These are phyloP conservation scores for Tiliacea aurago DNA, from an alignment of 2,888 invertebrate genomes.

Conservation along the genomic window DNA sequence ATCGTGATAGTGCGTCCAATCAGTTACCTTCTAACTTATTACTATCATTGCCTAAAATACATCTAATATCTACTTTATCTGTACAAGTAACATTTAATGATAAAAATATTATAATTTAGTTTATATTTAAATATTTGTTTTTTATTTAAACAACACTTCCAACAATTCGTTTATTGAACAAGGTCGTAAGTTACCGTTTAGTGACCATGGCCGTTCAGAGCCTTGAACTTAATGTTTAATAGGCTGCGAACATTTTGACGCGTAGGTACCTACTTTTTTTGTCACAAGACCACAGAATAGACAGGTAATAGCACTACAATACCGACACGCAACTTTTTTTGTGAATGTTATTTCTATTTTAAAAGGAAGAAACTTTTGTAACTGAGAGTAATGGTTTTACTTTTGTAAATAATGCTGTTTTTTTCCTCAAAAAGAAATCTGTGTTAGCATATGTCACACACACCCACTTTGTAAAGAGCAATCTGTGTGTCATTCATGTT, in stretches of 20 bases:
- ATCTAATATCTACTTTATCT: background rate
- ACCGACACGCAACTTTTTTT: background rate
- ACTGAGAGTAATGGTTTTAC: background rate
- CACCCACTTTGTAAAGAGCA: background rate
- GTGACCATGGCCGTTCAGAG: conserved; percentile 32
- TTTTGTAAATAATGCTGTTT: background rate
- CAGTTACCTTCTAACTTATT: conserved; percentile 20
- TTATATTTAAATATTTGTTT: background rate
- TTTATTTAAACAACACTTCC: background rate
- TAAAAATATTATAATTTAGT: background rate
- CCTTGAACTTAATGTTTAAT: conserved; percentile 63
- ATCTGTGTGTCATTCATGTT: background rate
- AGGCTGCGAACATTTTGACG: conserved; percentile 21
- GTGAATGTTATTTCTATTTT: background rate
- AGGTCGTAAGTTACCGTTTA: conserved; percentile 40
- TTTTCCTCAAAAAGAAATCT: background rate
- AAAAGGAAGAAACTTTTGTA: background rate
- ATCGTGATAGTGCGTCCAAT: conserved; percentile 31
- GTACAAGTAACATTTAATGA: conserved; percentile 2
- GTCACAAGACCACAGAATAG: conserved; percentile 21
- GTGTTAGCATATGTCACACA: background rate
- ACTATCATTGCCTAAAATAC: conserved; percentile 25
- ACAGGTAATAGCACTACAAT: conserved; percentile 1
- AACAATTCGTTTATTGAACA: conserved; percentile 23
- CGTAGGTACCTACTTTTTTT: conserved; percentile 39